Conservation (phyloP, 2,113 vertebrate species). For the Corythornis cristatus region DNA sequence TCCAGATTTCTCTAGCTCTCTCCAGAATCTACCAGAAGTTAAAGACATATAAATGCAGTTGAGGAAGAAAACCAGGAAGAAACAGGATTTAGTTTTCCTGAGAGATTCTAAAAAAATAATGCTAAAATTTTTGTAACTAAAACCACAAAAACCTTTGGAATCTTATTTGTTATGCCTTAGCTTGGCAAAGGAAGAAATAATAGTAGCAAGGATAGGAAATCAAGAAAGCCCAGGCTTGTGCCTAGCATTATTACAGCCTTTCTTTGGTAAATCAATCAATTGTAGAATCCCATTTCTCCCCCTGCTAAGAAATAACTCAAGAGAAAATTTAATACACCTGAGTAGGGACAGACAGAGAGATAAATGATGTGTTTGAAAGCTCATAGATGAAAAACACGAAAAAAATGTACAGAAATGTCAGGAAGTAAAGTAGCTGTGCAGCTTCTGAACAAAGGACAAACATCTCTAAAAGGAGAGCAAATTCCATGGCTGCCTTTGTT, state of each 20-base stretch:
- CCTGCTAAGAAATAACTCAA: background rate
- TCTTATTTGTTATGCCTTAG: background rate
- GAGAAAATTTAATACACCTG: background rate
- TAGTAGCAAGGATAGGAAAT: background rate
- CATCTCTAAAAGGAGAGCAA: background rate
- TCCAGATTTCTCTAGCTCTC: background rate
- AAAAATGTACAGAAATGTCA: slow-evolving; percentile 6
- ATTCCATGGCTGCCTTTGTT: background rate
- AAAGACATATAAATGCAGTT: background rate
- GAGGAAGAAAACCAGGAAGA: background rate
- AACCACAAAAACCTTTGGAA: background rate
- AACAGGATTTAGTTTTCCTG: background rate
- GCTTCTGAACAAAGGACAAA: background rate
- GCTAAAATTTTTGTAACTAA: background rate
- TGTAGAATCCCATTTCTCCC: slow-evolving; percentile 1
- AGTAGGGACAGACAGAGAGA: background rate
- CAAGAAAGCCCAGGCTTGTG: background rate
- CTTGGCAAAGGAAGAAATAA: background rate
- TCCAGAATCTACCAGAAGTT: background rate
- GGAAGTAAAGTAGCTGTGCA: background rate
- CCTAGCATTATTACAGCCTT: background rate
- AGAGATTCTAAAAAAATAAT: background rate
- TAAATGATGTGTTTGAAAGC: slow-evolving; percentile 18
- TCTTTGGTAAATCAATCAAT: background rate
- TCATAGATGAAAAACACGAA: background rate